Percentiles rank a stretch among this genome's conserved stretches.
Conservation (phyloP, 2,888 invertebrate genomes). For the Aphelenchoides bicaudatus region DNA sequence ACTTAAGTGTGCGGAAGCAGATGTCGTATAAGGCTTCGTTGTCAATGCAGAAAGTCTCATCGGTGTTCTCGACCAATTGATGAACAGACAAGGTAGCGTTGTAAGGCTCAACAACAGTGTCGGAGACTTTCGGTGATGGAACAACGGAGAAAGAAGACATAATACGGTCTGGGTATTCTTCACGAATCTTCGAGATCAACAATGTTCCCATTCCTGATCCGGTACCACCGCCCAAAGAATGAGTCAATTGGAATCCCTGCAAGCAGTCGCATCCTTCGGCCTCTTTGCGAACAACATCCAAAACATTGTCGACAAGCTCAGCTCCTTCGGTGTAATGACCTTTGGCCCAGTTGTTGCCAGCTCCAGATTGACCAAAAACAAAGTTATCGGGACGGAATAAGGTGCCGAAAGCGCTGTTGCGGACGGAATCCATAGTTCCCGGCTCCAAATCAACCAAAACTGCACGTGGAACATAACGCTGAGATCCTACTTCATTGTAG, state of each 20-base stretch:
- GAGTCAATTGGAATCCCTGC: constrained; percentile 77
- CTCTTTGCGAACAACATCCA: constrained; percentile 71
- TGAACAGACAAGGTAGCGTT: constrained; percentile 66
- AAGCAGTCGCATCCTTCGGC: constrained; percentile 82
- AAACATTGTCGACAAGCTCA: constrained; percentile 67
- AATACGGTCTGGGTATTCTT: constrained; percentile 95
- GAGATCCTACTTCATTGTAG: constrained; percentile 32
- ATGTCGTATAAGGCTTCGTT: constrained; percentile 67
- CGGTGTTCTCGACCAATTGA: constrained; percentile 62
- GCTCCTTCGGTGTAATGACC: constrained; percentile 88
- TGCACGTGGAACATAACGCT: constrained; percentile 67
- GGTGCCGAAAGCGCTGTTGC: constrained; percentile 86
- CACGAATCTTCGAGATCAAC: constrained; percentile 89
- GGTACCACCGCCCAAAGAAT: constrained; percentile 81
- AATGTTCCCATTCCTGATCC: constrained; percentile 84
- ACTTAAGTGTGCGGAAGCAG: constrained; percentile 66
- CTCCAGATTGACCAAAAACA: constrained; percentile 69
- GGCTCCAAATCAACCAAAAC: constrained; percentile 90
- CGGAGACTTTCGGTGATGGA: constrained; percentile 61
- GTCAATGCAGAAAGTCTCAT: too few relatives aligned
- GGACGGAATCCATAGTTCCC: constrained; percentile 83
- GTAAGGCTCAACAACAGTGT: constrained; percentile 73
- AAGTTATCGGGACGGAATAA: constrained; percentile 82
- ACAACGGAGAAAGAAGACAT: constrained; percentile 91
- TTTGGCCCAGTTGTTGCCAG: constrained; percentile 81